Evolutionary conservation across 1,140 invertebrate species (phyloP).

Genomic region (Papilio xuthus): DNA sequence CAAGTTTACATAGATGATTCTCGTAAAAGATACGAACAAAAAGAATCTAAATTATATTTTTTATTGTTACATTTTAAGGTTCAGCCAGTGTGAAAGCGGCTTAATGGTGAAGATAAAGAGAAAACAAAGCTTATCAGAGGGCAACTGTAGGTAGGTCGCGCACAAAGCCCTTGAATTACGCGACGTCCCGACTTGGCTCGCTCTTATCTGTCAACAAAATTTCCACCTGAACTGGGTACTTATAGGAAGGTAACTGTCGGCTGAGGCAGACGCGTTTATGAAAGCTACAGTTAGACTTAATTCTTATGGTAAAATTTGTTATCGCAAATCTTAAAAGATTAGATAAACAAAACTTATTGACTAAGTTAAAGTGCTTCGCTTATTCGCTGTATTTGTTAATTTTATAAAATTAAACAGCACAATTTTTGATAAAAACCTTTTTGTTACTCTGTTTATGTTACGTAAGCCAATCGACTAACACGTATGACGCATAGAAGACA

Average conservation of each 20-base stretch:
- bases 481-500: neutral
- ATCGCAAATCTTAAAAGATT: neutral
- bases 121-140: conserved; percentile 68
- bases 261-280: conserved; percentile 40
- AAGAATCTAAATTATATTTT: conserved; percentile 25
- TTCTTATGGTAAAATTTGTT: neutral
- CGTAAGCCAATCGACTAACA: neutral
- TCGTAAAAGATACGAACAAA: neutral
- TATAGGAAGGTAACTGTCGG: conserved; percentile 50
- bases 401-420: too few species aligned
- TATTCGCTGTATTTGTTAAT: too few species aligned
- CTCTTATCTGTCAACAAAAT: conserved; percentile 72
- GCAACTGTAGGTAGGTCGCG: conserved; percentile 57
- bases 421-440: too few species aligned
- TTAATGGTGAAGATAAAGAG: conserved; percentile 60
- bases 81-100: conserved; percentile 48
- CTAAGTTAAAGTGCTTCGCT: too few species aligned
- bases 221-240: conserved; percentile 53
- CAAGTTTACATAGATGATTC: neutral
- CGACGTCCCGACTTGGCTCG: conserved; percentile 58
- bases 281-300: conserved; percentile 30
- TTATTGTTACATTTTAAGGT: conserved; percentile 52
- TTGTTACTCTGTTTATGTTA: too few species aligned
- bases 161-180: conserved; percentile 63
- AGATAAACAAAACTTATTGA: too few species aligned